Base-by-base conservation (phyloP, 2,113 vertebrate genomes). In the Laterallus jamaicensis region DNA sequence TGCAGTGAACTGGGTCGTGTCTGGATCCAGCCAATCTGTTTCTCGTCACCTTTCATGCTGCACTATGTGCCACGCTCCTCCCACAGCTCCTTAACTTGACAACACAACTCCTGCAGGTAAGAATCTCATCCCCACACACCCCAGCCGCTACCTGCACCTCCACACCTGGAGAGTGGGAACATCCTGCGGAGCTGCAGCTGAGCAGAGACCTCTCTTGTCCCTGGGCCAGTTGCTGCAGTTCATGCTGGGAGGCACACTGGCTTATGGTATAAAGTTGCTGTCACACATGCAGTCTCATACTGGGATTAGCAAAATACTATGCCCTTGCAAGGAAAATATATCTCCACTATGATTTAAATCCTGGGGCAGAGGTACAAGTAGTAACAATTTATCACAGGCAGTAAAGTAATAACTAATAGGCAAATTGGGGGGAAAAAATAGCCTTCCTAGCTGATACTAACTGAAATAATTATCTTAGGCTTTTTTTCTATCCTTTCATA, bases 261-360 rank as follows among this genome's bases (percentile, higher is more conserved):
- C 32, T 28, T 35, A 14, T 12, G 21, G 22, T 63, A 58, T 37
- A 9, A 42, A 42, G 19, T 20, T 52, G 25, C 15, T 35, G 15
- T 68, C 21, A 11, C 7, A 17, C 4, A 47, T 1, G 13, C 16
- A 2, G 0, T 31, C 14, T 39, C 24, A 8, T 70, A 32, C 63
- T 44, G 25, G 29, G 15, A 52, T 40, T n/a, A 81, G 20, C 19
- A 25, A 52, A 78, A 84, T 17, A 67, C 22, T 39, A 5, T 12
- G 29, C 9, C 40, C 44, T 73, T 28, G 9, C 16, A 29, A 58
- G 29, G 54, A 47, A 77, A 60, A 56, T 25, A 37, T 8, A 13
- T 6, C 2, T 54, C 35, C 74, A 9, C n/a, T 35, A 8, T 9
- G 11, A 76, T 66, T 82, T 83, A 66, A 74, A 56, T 69, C 60